Base-by-base conservation (phyloP, 37 sponge, comb jelly and placozoan genomes). In the Corticium candelabrum region DNA sequence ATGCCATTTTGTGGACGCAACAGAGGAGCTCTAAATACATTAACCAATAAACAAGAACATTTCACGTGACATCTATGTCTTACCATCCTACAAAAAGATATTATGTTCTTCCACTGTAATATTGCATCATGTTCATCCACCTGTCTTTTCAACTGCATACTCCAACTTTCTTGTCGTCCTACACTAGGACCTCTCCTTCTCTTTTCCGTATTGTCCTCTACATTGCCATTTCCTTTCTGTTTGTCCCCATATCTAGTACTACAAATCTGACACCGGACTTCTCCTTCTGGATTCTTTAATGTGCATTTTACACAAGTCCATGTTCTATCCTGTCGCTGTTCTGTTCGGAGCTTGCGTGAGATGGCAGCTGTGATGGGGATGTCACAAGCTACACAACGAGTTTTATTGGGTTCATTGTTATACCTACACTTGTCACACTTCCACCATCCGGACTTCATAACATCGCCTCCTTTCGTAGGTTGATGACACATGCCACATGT, bases 191-290 rank as follows among this genome's bases (percentile, higher is more conserved):
- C 15, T 27, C 21, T 11, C 62, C 62, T 50, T 11, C 62, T 50
- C 21, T 50, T 21, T 50, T 78, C 73, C 34, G 29, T 3, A 3
- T 40, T n/a, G 7, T 73, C 11, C 34, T 39, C 57, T 11, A 30
- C 3, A 29, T 3, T 29, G 34, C 39, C 79, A n/a, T n/a, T n/a
- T 41, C 41, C 21, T 41, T 31, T 78, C 3, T 31, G 3, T 27
- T 78, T 72, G n/a, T n/a, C n/a, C n/a, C n/a, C n/a, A n/a, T n/a
- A n/a, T n/a, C n/a, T n/a, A 27, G 5, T 2, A 5, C 79, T 68
- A 72, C 81, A 76, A 68, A 34, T 80, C 76, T 30, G 86, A 89
- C 84, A 79, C 70, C 76, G 87, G 76, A 40, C 72, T 3, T 62
- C 35, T 0, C 32, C 29, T 21, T 27, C 37, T 75, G 34, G 56